phyloP scores from a whole-genome alignment of 2,888 invertebrate genomes.

The Brachyptera putata region DNA sequence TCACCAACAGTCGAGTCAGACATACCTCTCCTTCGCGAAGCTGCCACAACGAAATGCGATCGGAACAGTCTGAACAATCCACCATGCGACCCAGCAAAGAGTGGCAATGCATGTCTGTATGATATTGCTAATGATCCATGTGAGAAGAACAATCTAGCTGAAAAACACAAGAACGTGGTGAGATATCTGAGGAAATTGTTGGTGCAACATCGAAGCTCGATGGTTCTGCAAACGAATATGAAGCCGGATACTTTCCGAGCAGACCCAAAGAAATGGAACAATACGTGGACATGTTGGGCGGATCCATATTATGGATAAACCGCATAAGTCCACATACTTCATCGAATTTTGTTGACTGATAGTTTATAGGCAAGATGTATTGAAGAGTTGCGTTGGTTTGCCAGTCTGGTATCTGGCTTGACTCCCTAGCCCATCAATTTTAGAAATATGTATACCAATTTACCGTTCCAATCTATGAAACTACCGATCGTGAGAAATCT shows the following conservation, averaged over 20 bases:
- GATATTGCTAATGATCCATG: slow-evolving; percentile 75
- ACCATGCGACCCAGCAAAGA: slow-evolving; percentile 21
- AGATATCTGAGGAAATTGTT: slow-evolving; percentile 49
- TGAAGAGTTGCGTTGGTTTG: too few relatives aligned
- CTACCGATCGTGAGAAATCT: too few relatives aligned
- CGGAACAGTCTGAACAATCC: slow-evolving; percentile 17
- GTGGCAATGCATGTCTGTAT: slow-evolving; percentile 53
- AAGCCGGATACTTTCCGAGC: slow-evolving; percentile 54
- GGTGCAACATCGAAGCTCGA: slow-evolving; percentile 49
- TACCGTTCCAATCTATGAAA: too few relatives aligned
- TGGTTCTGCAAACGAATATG: slow-evolving; percentile 52
- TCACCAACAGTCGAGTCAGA: slow-evolving; percentile 40
- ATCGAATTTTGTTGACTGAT: too few relatives aligned
- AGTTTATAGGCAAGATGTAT: too few relatives aligned
- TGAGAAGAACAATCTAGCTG: slow-evolving; percentile 63
- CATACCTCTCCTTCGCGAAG: slow-evolving; percentile 42
- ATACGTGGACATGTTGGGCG: slow-evolving; percentile 67
- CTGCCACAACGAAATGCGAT: slow-evolving; percentile 45
- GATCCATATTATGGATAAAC: slow-evolving; percentile 8
- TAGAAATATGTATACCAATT: too few relatives aligned
- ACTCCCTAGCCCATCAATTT: too few relatives aligned
- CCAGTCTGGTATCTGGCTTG: too few relatives aligned
- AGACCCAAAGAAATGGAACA: slow-evolving; percentile 66
- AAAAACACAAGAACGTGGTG: slow-evolving; percentile 48
- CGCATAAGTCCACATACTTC: too few relatives aligned